Percentiles rank a stretch among this genome's conserved stretches.
These are phyloP conservation scores for Hofmannophila pseudospretella DNA, from an alignment of 2,888 invertebrate genomes.

Conservation along the genomic window DNA sequence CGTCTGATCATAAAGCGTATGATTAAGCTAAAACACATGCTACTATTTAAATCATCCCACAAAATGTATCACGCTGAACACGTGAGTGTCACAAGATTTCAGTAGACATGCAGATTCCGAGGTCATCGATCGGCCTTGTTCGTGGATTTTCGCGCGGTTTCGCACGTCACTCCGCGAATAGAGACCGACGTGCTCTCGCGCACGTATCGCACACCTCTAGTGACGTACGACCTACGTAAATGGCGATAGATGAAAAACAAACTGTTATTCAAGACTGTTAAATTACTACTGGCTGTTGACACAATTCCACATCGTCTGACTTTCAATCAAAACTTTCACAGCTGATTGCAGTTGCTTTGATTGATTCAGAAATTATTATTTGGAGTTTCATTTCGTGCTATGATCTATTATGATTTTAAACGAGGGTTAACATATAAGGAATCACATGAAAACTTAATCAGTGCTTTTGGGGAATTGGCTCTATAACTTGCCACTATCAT, in stretches of 20 bases:
- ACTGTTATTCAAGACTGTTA: too few species aligned
- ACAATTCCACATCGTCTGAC: background rate
- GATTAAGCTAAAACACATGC: too few species aligned
- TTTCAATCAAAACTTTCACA: too few species aligned
- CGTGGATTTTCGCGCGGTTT: constrained; percentile 51
- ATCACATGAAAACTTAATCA: too few species aligned
- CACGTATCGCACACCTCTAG: constrained; percentile 51
- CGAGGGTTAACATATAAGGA: too few species aligned
- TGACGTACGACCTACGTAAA: constrained; percentile 38
- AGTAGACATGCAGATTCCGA: constrained; percentile 21
- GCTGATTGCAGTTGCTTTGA: too few species aligned
- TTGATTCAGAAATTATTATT: too few species aligned
- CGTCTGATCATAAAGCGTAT: too few species aligned
- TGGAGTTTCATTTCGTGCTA: too few species aligned
- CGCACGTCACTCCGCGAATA: constrained; percentile 27
- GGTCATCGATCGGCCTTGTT: constrained; percentile 69
- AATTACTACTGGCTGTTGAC: background rate
- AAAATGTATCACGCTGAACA: constrained; percentile 3
- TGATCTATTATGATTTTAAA: too few species aligned
- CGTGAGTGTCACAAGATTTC: constrained; percentile 9
- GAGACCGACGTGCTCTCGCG: constrained; percentile 46
- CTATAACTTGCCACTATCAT: too few species aligned
- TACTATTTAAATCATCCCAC: background rate
- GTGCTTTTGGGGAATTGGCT: too few species aligned
- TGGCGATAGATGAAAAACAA: constrained; percentile 28